phyloP scores from a whole-genome alignment of 2,113 vertebrate species.

The Tenebrosternarchus preto region DNA sequence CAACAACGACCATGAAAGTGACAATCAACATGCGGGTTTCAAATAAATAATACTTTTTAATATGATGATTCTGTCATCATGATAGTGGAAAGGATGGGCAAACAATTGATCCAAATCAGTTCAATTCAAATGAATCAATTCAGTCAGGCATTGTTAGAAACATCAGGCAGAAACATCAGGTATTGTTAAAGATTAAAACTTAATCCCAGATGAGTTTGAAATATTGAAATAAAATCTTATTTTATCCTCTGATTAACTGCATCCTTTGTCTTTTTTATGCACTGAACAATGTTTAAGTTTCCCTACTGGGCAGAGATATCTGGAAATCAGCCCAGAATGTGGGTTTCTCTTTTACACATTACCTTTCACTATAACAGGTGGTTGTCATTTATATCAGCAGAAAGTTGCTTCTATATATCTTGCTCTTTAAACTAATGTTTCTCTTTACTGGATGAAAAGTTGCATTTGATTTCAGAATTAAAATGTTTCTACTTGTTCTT shows the following conservation, averaged over 20 bases:
- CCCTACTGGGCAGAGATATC: no score
- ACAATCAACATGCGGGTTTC: no score
- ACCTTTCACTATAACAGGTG: no score
- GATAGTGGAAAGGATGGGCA: background rate
- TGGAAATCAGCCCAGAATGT: no score
- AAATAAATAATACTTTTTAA: background rate
- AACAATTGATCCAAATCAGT: constrained; percentile 20
- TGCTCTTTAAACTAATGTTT: background rate
- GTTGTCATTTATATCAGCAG: no score
- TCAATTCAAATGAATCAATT: constrained; percentile 18
- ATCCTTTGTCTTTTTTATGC: no score
- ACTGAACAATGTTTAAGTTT: no score
- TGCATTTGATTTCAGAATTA: background rate
- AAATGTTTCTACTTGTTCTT: background rate
- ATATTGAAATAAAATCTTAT: no score
- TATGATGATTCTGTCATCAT: background rate
- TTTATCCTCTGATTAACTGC: no score
- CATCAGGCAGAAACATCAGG: constrained; percentile 1
- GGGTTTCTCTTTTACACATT: no score
- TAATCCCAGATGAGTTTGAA: background rate
- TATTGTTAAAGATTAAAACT: background rate
- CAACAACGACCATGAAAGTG: no score
- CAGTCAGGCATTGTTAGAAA: background rate
- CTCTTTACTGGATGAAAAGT: background rate
- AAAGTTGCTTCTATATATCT: background rate